Conservation (phyloP, 1,140 invertebrate species). For the Pararge aegeria region DNA sequence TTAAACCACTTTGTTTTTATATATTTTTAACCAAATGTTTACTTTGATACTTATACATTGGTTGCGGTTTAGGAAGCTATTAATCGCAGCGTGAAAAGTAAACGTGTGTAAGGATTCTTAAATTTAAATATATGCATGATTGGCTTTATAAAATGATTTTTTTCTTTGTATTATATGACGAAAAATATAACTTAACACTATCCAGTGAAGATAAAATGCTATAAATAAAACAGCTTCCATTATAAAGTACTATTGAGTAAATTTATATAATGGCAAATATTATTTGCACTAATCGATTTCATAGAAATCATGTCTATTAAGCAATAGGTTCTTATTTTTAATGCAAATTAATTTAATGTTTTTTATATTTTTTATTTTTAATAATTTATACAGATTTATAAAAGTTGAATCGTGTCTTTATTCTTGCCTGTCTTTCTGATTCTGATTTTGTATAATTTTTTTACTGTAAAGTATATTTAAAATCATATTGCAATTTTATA, state of each 20-base stretch:
- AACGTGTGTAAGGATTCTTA: not conserved
- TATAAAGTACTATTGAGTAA: constrained; percentile 34
- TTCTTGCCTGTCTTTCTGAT: constrained; percentile 56
- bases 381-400: constrained; percentile 41
- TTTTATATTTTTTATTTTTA: constrained; percentile 23
- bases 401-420: constrained; percentile 47
- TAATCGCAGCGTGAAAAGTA: not conserved
- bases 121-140: not conserved
- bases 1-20: too few species aligned
- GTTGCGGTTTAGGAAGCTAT: not conserved
- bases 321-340: constrained; percentile 24
- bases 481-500: constrained; percentile 28
- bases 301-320: constrained; percentile 49
- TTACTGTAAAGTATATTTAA: constrained; percentile 27
- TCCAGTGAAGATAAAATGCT: constrained; percentile 2
- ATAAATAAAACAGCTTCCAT: constrained; percentile 17
- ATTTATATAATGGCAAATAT: constrained; percentile 26
- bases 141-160: constrained; percentile 1
- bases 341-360: constrained; percentile 23
- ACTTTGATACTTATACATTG: too few species aligned
- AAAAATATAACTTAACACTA: not conserved
- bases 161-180: not conserved
- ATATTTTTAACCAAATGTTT: too few species aligned
- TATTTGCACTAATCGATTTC: constrained; percentile 41
- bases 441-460: constrained; percentile 41